Percentiles rank a stretch among this genome's conserved stretches.
phyloP scores from a whole-genome alignment of 2,888 invertebrate species.

The Villa cingulata region DNA sequence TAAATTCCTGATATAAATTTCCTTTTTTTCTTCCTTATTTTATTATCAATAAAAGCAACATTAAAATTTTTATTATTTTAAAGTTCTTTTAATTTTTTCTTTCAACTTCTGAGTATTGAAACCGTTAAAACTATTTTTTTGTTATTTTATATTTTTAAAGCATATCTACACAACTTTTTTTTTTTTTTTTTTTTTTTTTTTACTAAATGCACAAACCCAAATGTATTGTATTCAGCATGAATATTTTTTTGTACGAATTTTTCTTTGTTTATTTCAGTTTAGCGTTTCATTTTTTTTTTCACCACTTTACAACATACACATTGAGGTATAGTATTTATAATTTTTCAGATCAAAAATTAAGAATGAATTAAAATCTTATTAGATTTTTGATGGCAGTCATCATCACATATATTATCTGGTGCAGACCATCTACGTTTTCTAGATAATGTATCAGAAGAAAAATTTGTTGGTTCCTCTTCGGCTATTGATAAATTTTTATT shows the following conservation, averaged over 20 bases:
- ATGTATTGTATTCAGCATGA: too few species aligned
- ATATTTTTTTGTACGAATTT: not conserved
- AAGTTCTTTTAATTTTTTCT: not conserved
- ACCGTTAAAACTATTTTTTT: not conserved
- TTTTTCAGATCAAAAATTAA: too few species aligned
- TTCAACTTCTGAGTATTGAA: not conserved
- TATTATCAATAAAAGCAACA: too few species aligned
- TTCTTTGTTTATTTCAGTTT: not conserved
- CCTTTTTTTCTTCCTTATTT: too few species aligned
- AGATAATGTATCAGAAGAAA: conserved; percentile 20
- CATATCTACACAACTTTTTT: too few species aligned
- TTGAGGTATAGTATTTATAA: too few species aligned
- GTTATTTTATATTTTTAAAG: too few species aligned
- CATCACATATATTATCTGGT: conserved; percentile 38
- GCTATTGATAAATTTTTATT: too few species aligned
- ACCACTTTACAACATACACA: conserved; percentile 12
- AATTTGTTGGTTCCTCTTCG: conserved; percentile 7
- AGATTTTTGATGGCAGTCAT: conserved; percentile 17
- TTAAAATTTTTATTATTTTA: too few species aligned
- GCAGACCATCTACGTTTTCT: conserved; percentile 39
- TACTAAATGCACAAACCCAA: too few species aligned
- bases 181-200: too few species aligned
- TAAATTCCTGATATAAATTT: too few species aligned
- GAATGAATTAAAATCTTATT: conserved; percentile 5
- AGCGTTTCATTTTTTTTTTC: conserved; percentile 12